Conservation (phyloP, 1,140 invertebrate genomes). For the Psilanteris sp. region DNA sequence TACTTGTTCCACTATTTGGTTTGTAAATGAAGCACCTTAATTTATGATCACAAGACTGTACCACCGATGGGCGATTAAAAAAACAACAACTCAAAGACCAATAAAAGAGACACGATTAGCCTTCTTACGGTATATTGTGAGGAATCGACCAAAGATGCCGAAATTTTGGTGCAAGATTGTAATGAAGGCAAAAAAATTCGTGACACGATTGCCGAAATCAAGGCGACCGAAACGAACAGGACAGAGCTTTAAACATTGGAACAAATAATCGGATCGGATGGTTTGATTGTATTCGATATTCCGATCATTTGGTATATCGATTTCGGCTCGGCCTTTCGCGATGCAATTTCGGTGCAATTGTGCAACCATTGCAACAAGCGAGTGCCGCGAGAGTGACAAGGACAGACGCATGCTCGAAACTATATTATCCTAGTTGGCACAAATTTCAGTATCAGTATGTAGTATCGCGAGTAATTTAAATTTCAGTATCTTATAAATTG, state of each 20-base stretch:
- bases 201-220: constrained; percentile 32
- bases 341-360: too few relatives aligned
- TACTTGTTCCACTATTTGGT: constrained; percentile 57
- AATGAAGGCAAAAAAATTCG: constrained; percentile 24
- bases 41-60: constrained; percentile 53
- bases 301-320: too few relatives aligned
- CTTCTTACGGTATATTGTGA: constrained; percentile 34
- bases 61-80: constrained; percentile 29
- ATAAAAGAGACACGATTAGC: constrained; percentile 43
- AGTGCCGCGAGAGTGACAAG: too few relatives aligned
- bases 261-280: too few relatives aligned
- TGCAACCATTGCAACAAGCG: too few relatives aligned
- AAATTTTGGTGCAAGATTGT: constrained; percentile 43
- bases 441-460: constrained; percentile 11
- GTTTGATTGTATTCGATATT: too few relatives aligned
- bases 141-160: constrained; percentile 36
- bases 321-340: too few relatives aligned
- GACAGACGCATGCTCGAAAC: too few relatives aligned
- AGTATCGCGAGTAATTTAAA: constrained; percentile 8
- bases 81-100: constrained; percentile 23
- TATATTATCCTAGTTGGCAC: too few relatives aligned
- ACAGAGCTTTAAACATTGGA: not conserved
- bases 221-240: constrained; percentile 21
- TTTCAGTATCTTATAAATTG: constrained; percentile 8
- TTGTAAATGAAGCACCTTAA: constrained; percentile 62